Percentiles rank a stretch among this genome's conserved stretches.
phyloP scores from a whole-genome alignment of 35 echinoderm and acorn worm species.

The Stichopus chloronotus region DNA sequence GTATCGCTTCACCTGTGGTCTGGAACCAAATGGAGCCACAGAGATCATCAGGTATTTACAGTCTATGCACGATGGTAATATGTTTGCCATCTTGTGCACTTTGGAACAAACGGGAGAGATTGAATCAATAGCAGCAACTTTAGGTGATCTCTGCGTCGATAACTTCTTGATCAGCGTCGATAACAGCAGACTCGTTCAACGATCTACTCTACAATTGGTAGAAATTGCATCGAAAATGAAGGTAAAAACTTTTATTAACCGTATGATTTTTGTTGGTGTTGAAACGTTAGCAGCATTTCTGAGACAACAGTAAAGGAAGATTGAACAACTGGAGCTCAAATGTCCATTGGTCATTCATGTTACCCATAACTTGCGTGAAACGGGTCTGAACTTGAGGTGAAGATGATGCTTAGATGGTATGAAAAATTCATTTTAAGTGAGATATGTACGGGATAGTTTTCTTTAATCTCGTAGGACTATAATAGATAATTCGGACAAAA shows the following conservation, averaged over 20 bases:
- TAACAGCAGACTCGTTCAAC: background rate
- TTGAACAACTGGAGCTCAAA: no score
- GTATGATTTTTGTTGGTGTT: no score
- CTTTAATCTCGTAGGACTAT: no score
- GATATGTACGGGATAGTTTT: no score
- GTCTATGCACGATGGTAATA: background rate
- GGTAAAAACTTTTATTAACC: background rate
- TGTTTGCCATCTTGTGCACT: background rate
- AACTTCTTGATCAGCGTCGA: background rate
- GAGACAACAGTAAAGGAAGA: no score
- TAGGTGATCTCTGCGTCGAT: background rate
- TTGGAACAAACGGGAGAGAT: background rate
- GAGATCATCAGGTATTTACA: background rate
- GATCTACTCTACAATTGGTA: background rate
- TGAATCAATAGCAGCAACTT: background rate
- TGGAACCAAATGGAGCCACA: background rate
- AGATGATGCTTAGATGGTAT: no score
- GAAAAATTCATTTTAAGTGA: no score
- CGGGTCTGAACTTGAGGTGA: no score
- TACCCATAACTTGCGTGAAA: no score
- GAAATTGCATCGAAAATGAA: conserved; percentile 9
- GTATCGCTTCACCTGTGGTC: conserved; percentile 21
- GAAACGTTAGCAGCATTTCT: no score
- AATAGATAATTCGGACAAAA: no score
- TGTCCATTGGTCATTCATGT: no score